These are phyloP conservation scores for Zaprionus nigranus DNA, from an alignment of 1,140 invertebrate species.

Conservation along the genomic window DNA sequence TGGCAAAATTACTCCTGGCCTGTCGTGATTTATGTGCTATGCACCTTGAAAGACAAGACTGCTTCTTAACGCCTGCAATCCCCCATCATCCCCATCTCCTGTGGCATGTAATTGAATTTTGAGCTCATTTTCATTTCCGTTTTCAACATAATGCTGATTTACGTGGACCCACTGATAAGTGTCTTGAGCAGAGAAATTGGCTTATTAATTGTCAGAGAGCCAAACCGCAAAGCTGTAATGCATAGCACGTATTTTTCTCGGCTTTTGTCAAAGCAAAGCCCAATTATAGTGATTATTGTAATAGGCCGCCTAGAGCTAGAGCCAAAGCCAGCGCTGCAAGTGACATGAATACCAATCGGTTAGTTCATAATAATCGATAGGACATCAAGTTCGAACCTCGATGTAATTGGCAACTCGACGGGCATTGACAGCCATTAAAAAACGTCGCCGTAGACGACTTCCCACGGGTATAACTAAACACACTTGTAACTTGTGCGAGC, in stretches of 20 bases:
- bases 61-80: constrained; percentile 16
- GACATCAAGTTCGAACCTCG: constrained; percentile 50
- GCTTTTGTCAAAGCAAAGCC: constrained; percentile 53
- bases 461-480: constrained; percentile 77
- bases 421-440: constrained; percentile 46
- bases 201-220: constrained; percentile 67
- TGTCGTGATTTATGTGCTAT: constrained; percentile 65
- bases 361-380: constrained; percentile 39
- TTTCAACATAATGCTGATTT: constrained; percentile 77
- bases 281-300: constrained; percentile 78
- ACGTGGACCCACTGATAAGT: constrained; percentile 62
- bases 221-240: constrained; percentile 43
- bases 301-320: constrained; percentile 27
- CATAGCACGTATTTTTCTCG: constrained; percentile 68
- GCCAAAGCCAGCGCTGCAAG: constrained; percentile 49
- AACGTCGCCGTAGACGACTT: constrained; percentile 51
- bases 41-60: constrained; percentile 49
- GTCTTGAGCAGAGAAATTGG: constrained; percentile 46
- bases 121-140: constrained; percentile 77
- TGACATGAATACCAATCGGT: constrained; percentile 75
- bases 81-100: not conserved
- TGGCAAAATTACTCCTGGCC: constrained; percentile 57
- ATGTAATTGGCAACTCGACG: constrained; percentile 73
- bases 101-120: constrained; percentile 73
- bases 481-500: constrained; percentile 51